A percentile compares a stretch with the other conserved stretches of the same genome.
Conservation (phyloP, 2,888 invertebrate genomes). For the Harpalus rufipes region DNA sequence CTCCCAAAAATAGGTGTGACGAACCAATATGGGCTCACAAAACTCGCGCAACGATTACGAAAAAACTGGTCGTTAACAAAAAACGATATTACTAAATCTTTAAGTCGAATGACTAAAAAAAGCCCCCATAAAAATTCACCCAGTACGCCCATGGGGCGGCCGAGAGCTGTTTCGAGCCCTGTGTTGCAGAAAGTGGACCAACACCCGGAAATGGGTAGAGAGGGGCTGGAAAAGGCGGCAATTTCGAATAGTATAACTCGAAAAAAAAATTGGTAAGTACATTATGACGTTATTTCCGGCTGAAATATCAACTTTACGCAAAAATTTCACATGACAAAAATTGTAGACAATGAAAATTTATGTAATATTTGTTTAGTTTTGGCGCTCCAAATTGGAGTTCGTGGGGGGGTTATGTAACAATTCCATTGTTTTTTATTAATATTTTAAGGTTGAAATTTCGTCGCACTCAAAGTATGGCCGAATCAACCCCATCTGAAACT, state of each 20-base stretch:
- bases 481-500: background rate
- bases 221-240: background rate
- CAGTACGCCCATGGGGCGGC: background rate
- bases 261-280: constrained; percentile 62
- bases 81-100: constrained; percentile 81
- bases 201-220: background rate
- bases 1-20: constrained; percentile 79
- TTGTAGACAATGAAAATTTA: no score
- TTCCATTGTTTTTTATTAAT: no score
- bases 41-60: constrained; percentile 83
- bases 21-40: constrained; percentile 83
- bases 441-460: constrained; percentile 72
- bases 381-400: no score
- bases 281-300: background rate
- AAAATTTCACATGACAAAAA: no score
- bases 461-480: constrained; percentile 44
- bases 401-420: no score
- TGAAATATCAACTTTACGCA: no score
- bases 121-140: constrained; percentile 9
- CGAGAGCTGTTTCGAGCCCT: constrained; percentile 44
- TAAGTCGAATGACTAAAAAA: constrained; percentile 77
- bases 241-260: constrained; percentile 66
- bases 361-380: no score
- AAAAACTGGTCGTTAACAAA: constrained; percentile 80
- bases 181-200: constrained; percentile 8